These are phyloP conservation scores for Denticeps clupeoides DNA, from an alignment of 2,797 vertebrate species.

Conservation along the genomic window DNA sequence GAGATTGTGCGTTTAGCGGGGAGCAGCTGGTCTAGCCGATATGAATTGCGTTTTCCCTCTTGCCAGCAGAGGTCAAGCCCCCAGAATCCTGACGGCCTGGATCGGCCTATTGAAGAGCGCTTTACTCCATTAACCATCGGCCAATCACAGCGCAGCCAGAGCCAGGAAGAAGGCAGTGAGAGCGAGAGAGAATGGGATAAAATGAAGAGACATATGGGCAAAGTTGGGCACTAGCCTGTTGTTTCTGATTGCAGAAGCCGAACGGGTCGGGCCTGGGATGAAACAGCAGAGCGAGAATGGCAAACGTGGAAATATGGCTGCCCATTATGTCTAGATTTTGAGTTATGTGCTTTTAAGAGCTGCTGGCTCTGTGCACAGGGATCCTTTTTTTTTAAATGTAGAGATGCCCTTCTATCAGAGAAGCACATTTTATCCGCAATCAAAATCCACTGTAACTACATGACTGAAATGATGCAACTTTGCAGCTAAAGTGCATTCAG, in stretches of 20 bases:
- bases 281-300: no score
- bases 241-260: slow-evolving; percentile 6
- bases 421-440: no score
- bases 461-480: no score
- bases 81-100: slow-evolving; percentile 62
- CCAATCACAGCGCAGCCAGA: slow-evolving; percentile 31
- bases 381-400: no score
- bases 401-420: no score
- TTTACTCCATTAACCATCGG: slow-evolving; percentile 65
- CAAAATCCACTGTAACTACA: no score
- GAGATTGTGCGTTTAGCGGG: slow-evolving; percentile 58
- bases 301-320: no score
- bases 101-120: slow-evolving; percentile 64
- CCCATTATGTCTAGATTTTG: no score
- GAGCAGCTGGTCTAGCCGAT: slow-evolving; percentile 57
- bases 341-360: no score
- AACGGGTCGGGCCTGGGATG: no score
- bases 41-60: slow-evolving; percentile 65
- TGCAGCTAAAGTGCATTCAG: no score
- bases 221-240: neutral
- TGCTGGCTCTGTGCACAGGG: no score
- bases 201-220: slow-evolving; percentile 29
- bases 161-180: slow-evolving; percentile 2
- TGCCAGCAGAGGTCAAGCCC: slow-evolving; percentile 65
- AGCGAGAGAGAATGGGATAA: neutral